Conservation (phyloP, 2,888 invertebrate genomes). For the Villa cingulata region DNA sequence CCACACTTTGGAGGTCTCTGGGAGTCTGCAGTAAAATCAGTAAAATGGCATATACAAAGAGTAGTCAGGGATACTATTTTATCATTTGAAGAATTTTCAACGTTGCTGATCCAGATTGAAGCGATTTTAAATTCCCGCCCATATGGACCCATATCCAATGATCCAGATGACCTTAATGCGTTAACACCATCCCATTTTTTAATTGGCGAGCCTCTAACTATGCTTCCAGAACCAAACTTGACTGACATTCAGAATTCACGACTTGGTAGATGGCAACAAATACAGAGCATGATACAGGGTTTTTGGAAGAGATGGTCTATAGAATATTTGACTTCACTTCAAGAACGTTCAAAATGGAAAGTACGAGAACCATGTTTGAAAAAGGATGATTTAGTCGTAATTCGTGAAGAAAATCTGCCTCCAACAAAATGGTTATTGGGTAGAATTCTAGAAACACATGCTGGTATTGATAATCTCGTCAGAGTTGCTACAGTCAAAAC, state of each 20-base stretch:
- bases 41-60: constrained; percentile 1
- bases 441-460: too few relatives aligned
- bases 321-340: not conserved
- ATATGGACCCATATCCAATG: not conserved
- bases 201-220: not conserved
- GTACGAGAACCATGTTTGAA: not conserved
- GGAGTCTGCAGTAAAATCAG: too few relatives aligned
- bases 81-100: constrained; percentile 1
- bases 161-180: constrained; percentile 1
- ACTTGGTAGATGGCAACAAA: not conserved
- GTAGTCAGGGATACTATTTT: not conserved
- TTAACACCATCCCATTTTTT: constrained; percentile 3
- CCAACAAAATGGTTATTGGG: too few relatives aligned
- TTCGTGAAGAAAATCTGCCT: not conserved
- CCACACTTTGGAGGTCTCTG: too few relatives aligned
- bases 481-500: too few relatives aligned
- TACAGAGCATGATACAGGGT: not conserved
- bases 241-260: not conserved
- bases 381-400: not conserved
- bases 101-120: constrained; percentile 3
- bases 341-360: not conserved
- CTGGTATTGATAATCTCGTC: too few relatives aligned
- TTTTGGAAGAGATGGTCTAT: not conserved
- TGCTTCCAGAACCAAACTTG: not conserved
- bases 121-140: constrained; percentile 2